These are phyloP conservation scores for Oceanodroma tethys DNA, from an alignment of 2,113 vertebrate genomes.

Conservation along the genomic window DNA sequence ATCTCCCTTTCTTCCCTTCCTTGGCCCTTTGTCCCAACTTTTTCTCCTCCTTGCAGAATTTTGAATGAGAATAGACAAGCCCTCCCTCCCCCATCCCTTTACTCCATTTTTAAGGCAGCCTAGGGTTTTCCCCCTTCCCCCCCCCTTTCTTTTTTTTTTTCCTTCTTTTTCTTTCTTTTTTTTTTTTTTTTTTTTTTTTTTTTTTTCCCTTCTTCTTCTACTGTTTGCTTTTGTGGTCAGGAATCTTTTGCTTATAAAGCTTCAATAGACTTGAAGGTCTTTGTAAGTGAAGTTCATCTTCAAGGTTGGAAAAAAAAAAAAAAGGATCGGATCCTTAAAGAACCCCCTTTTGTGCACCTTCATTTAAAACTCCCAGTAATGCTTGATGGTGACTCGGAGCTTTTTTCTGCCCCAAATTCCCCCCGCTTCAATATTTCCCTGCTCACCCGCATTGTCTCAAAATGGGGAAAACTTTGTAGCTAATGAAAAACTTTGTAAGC, in stretches of 20 bases:
- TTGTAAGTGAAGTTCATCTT: slow-evolving; percentile 87
- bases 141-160: neutral
- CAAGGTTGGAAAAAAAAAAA: slow-evolving; percentile 76
- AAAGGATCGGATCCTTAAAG: slow-evolving; percentile 2
- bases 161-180: too few species aligned
- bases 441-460: neutral
- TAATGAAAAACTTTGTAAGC: neutral
- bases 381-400: neutral
- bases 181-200: neutral
- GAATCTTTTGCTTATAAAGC: slow-evolving; percentile 73
- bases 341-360: slow-evolving; percentile 53
- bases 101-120: slow-evolving; percentile 41
- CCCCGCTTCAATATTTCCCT: neutral
- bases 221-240: slow-evolving; percentile 79
- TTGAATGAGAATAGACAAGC: slow-evolving; percentile 82
- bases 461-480: neutral
- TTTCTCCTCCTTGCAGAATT: slow-evolving; percentile 71
- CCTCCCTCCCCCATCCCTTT: slow-evolving; percentile 46
- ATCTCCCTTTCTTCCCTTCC: slow-evolving; percentile 81
- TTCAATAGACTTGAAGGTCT: slow-evolving; percentile 76
- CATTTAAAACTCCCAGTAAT: slow-evolving; percentile 32
- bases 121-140: neutral
- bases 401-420: neutral
- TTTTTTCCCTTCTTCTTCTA: neutral
- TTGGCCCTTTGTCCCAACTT: slow-evolving; percentile 81